Evolutionary conservation across 2,113 vertebrate species (phyloP), one percentile per base, ranked within the genome.

Genomic region (Bujurquina vittata): DNA sequence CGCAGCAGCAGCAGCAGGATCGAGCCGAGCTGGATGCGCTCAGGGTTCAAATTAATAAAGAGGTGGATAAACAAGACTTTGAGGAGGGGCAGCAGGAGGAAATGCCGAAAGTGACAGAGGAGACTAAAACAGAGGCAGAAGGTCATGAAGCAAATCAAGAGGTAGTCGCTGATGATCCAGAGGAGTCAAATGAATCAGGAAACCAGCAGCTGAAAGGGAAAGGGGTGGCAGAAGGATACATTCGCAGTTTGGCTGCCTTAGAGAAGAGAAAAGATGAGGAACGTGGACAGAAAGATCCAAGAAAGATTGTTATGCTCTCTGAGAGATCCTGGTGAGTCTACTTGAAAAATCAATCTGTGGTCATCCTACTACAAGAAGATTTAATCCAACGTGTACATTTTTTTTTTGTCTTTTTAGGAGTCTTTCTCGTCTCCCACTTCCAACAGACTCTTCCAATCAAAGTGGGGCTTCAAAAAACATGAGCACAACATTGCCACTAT

Each of bases 281-380:
- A 8, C 82, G 63, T 56, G 57, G 56, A 56, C 90, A 76, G 22
- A 93, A 67, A 58, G 93, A 94, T 55, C 92, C 93, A 0, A 91
- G 86, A 75, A 95, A 72, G 84, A 93, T 93, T 14, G 89, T 93
- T 52, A 94, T 94, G 94, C 79, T 95, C 60, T 92, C 91, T 31
- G 94, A 95, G 87, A 86, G 94, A 77, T 95, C 95, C 26, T 93
- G 94, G 95, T 95, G 73, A 89, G 90, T 81, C 17, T 1, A 17
- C 17, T 15, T 46, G 3, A 81, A 37, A n/a, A 0, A 17, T 49
- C 2, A 14, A 26, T 18, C 6, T 14, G 20, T 17, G 1, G 1
- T 65, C 17, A 22, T 60, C 4, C 12, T 33, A 10, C 12, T 1
- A 6, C 1, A 37, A 62, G 4, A 40, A 33, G 7, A 40, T n/a